These are phyloP conservation scores for Phalacrocorax pelagicus DNA, from an alignment of 2,113 vertebrate species.

Conservation along the genomic window DNA sequence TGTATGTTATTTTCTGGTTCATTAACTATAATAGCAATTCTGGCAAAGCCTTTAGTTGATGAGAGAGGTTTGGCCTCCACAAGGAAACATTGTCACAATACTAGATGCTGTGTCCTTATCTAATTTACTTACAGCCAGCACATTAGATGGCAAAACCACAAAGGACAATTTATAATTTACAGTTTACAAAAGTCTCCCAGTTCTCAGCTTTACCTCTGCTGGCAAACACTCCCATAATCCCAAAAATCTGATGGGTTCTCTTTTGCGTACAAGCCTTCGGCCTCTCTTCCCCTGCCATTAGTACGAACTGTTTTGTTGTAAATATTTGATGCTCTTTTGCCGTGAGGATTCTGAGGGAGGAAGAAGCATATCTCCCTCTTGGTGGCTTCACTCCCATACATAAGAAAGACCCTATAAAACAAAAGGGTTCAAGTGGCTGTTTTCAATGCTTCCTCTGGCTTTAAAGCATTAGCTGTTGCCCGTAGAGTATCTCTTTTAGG, in stretches of 20 bases:
- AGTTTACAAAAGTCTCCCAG: background rate
- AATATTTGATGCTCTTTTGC: background rate
- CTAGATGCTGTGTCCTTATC: background rate
- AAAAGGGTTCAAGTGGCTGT: background rate
- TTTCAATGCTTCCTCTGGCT: background rate
- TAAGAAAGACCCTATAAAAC: background rate
- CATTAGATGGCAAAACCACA: background rate
- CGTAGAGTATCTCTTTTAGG: background rate
- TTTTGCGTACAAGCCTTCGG: background rate
- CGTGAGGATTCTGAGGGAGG: background rate
- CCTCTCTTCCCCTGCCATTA: background rate
- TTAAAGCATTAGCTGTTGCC: background rate
- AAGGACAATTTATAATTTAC: background rate
- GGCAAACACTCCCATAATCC: background rate
- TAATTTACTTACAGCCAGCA: background rate
- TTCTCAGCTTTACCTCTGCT: background rate
- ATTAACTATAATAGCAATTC: constrained; percentile 51
- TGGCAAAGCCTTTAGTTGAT: constrained; percentile 36
- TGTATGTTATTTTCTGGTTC: constrained; percentile 46
- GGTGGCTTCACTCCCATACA: background rate
- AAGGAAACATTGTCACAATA: background rate
- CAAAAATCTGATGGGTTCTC: background rate
- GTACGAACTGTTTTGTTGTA: background rate
- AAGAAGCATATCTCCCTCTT: background rate
- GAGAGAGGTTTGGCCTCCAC: constrained; percentile 3